Conservation (phyloP, 2,113 vertebrate genomes). For the Empidonax alnorum region DNA sequence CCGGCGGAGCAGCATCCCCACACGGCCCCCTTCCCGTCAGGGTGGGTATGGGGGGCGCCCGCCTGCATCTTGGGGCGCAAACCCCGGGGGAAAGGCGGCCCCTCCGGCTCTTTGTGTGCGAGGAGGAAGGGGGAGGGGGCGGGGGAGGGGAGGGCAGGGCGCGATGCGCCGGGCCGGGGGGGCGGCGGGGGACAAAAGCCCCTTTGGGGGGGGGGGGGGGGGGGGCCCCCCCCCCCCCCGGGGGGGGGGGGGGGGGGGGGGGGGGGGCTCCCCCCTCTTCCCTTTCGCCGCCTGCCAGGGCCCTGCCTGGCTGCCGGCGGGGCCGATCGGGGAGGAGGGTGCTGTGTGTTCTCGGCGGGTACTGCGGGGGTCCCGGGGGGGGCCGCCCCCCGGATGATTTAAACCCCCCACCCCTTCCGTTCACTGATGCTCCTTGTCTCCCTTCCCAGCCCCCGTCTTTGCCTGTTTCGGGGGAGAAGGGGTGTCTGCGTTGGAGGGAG, state of each 20-base stretch:
- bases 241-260: not conserved
- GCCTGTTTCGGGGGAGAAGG: not conserved
- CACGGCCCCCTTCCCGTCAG: constrained; percentile 75
- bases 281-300: not conserved
- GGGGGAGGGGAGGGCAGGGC: no score
- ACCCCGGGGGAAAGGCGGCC: constrained; percentile 81
- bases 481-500: not conserved
- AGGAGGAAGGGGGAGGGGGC: constrained; percentile 62
- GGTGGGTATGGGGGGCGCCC: constrained; percentile 80
- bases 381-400: not conserved
- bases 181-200: no score
- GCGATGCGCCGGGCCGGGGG: no score
- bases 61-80: constrained; percentile 68
- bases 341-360: not conserved
- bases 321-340: not conserved
- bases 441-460: not conserved
- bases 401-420: not conserved
- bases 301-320: not conserved
- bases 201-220: not conserved
- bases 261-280: not conserved
- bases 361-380: not conserved
- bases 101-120: constrained; percentile 74
- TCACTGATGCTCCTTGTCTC: not conserved
- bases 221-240: no score
- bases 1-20: constrained; percentile 81